A percentile compares a stretch with the other conserved stretches of the same genome.
Conservation (phyloP, 2,888 invertebrate genomes). For the Nomada fabriciana region DNA sequence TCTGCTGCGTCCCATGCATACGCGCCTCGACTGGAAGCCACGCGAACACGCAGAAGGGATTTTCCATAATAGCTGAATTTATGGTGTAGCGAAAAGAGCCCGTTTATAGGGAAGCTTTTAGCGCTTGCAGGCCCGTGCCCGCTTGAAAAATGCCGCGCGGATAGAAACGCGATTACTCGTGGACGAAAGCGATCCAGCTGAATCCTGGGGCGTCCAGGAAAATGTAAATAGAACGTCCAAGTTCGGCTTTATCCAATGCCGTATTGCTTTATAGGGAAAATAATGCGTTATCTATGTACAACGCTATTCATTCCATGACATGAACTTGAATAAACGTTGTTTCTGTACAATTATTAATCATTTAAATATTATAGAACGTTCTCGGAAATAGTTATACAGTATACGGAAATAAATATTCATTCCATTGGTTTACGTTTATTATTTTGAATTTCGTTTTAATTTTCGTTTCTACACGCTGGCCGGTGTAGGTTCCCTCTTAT, state of each 20-base stretch:
- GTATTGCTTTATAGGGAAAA: background rate
- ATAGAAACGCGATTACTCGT: constrained; percentile 1
- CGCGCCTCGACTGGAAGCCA: constrained; percentile 15
- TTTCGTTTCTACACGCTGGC: too few relatives aligned
- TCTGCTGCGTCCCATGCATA: constrained; percentile 22
- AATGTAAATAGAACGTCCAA: constrained; percentile 11
- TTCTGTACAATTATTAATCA: too few relatives aligned
- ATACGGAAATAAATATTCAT: too few relatives aligned
- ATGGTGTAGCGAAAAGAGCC: constrained; percentile 50
- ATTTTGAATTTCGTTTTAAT: too few relatives aligned
- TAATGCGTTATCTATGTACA: too few relatives aligned
- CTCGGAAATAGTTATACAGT: background rate
- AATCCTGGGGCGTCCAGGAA: background rate
- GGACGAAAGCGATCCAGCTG: background rate
- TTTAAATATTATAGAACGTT: too few relatives aligned
- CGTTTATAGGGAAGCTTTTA: constrained; percentile 65
- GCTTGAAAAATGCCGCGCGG: constrained; percentile 31
- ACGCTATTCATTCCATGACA: too few relatives aligned
- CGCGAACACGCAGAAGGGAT: constrained; percentile 55
- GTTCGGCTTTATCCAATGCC: background rate
- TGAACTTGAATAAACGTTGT: too few relatives aligned
- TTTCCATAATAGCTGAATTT: constrained; percentile 74
- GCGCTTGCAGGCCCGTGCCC: constrained; percentile 15
- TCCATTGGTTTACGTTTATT: too few relatives aligned
- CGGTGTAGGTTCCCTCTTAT: too few relatives aligned